Evolutionary conservation across 2,888 invertebrate genomes (phyloP), one percentile per base, ranked within the genome.

Genomic region (Hyppa rectilinea): DNA sequence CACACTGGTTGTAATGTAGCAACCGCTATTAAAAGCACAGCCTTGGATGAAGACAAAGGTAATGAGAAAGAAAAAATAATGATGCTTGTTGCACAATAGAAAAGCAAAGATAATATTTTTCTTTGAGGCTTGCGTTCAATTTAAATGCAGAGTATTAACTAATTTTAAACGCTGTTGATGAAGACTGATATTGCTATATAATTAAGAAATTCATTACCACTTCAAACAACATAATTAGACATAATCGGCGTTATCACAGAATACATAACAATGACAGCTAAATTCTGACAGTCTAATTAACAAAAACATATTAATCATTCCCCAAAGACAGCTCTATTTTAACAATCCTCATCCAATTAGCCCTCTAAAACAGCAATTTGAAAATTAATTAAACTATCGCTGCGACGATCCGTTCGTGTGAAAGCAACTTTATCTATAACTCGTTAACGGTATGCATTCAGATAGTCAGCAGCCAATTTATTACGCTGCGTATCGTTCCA

Each of bases 381-480:
- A 78, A 79, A 75, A 77, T 77, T 81, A 84, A 85, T 84, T 83
- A 78, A 81, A 74, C 62, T 66, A 85, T 81, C 82, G 68, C 58
- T 60, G 76, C 71, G 76, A 70, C 71, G 47, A 55, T 65, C 67
- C 62, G 60, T 65, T 69, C 72, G 85, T 85, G 84, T 85, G 84
- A 85, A 84, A 82, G 82, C 66, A 63, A 77, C 84, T 85, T 84
- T 84, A 86, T 86, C 87, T 88, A 89, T 89, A 89, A 87, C 88
- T 89, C 85, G 89, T 88, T 93, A 94, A 93, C 93, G 92, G 93
- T 92, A 87, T 89, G 88, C 88, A 88, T 90, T 90, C 86, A 88
- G 90, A 90, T 85, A 88, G 89, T 92, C 89, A 86, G 88, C 89
- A 87, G 90, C 89, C 92, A 92, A 93, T 94, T 94, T 94, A 94